A percentile compares a stretch with the other conserved stretches of the same genome.
Conservation (phyloP, 1,140 invertebrate genomes). For the Drosophila cardini region DNA sequence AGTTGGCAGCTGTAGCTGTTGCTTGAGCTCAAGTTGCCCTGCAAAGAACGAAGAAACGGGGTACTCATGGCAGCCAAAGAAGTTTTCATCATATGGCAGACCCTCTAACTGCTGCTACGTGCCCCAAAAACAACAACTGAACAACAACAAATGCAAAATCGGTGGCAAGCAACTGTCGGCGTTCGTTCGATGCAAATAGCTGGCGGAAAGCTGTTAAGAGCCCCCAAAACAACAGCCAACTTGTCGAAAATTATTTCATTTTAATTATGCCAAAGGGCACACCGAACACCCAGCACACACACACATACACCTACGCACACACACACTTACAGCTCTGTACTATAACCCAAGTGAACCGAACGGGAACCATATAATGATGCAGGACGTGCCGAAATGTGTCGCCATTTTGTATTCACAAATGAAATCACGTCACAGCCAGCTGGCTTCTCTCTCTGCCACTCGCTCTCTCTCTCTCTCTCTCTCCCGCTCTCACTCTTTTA, state of each 20-base stretch:
- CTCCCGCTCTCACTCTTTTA: neutral
- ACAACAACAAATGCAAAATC: conserved; percentile 1
- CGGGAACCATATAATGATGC: conserved; percentile 22
- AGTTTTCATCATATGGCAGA: conserved; percentile 55
- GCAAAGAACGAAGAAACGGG: neutral
- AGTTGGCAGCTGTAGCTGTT: conserved; percentile 4
- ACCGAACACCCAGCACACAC: conserved; percentile 11
- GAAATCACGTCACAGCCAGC: conserved; percentile 69
- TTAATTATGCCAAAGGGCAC: conserved; percentile 77
- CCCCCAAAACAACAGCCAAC: conserved; percentile 58
- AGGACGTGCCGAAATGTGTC: conserved; percentile 73
- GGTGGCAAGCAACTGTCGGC: conserved; percentile 20
- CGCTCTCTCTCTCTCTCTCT: conserved; percentile 2
- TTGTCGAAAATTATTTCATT: conserved; percentile 82
- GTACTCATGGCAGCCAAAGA: conserved; percentile 6
- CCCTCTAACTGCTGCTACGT: conserved; percentile 50
- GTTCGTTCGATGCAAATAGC: conserved; percentile 38
- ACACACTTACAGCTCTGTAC: neutral
- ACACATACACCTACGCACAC: conserved; percentile 16
- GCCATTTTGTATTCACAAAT: conserved; percentile 73
- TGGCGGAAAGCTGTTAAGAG: conserved; percentile 50
- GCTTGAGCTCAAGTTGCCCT: neutral
- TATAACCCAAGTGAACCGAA: neutral
- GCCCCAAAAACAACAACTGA: conserved; percentile 9
- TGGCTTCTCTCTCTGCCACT: neutral